Evolutionary conservation across 2,888 invertebrate species (phyloP).

Genomic region (Diaphora mendica): DNA sequence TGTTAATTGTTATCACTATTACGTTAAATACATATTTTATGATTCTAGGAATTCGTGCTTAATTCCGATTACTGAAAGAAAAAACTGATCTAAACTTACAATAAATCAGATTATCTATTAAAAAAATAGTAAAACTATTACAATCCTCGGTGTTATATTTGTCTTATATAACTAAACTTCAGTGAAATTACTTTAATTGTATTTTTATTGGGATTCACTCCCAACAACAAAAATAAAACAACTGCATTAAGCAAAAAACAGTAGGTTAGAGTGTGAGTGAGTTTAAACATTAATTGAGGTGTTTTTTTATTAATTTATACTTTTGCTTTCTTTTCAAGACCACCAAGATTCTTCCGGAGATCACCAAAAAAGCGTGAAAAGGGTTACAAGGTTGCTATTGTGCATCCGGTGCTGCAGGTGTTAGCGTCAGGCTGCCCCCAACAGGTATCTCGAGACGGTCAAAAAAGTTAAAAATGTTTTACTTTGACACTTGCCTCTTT

Average conservation of each 20-base stretch:
- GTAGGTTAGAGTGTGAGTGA: conserved; percentile 1
- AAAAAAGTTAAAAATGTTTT: conserved; percentile 12
- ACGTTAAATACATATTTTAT: no score
- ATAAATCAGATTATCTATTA: no score
- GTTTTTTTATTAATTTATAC: conserved; percentile 28
- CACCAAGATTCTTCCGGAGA: conserved; percentile 39
- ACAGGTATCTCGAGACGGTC: conserved; percentile 33
- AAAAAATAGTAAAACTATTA: no score
- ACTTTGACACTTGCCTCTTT: conserved; percentile 3
- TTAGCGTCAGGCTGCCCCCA: conserved; percentile 17
- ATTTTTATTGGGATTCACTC: neutral
- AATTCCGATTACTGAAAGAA: no score
- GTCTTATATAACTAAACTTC: no score
- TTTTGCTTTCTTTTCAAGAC: conserved; percentile 38
- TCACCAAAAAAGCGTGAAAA: conserved; percentile 50
- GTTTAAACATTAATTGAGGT: conserved; percentile 27
- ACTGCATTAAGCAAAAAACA: neutral
- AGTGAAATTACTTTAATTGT: no score
- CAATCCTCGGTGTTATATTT: no score
- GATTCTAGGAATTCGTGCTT: no score
- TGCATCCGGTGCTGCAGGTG: conserved; percentile 50
- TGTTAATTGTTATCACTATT: no score
- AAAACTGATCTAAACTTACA: no score
- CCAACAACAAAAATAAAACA: neutral
- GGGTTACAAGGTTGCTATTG: conserved; percentile 36